phyloP scores from a whole-genome alignment of 2,113 vertebrate species.

The Lontra canadensis region DNA sequence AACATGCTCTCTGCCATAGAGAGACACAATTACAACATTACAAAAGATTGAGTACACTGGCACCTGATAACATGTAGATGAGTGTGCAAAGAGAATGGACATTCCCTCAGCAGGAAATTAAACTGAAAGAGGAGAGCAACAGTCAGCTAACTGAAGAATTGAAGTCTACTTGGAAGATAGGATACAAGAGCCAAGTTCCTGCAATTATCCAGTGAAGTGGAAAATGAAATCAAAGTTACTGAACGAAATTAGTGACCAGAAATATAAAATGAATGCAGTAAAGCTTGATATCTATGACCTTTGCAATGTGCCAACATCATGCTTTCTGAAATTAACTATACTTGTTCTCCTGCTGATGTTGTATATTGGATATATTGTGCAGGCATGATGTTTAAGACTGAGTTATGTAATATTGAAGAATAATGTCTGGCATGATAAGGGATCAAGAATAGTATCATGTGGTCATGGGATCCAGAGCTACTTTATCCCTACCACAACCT shows the following conservation, averaged over 20 bases:
- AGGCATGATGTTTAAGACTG: not conserved
- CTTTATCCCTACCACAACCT: not conserved
- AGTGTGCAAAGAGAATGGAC: not conserved
- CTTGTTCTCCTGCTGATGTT: not conserved
- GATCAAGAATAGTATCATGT: not conserved
- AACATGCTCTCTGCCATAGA: not conserved
- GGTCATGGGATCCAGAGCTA: not conserved
- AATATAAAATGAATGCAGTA: not conserved
- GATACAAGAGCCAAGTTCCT: not conserved
- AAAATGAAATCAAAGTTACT: conserved; percentile 28
- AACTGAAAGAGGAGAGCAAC: conserved; percentile 3
- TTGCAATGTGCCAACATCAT: not conserved
- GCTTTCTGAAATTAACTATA: not conserved
- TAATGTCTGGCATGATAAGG: not conserved
- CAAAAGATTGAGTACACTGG: not conserved
- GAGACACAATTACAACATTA: not conserved
- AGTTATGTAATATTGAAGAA: not conserved
- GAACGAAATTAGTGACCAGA: conserved; percentile 14
- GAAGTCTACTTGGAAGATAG: not conserved
- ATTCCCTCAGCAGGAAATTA: not conserved
- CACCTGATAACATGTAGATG: not conserved
- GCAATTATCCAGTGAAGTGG: not conserved
- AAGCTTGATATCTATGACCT: not conserved
- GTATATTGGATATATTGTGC: not conserved
- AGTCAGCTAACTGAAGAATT: not conserved